A percentile compares a stretch with the other conserved stretches of the same genome.
Conservation (phyloP, 1,140 invertebrate genomes). For the Drosophila hydei region DNA sequence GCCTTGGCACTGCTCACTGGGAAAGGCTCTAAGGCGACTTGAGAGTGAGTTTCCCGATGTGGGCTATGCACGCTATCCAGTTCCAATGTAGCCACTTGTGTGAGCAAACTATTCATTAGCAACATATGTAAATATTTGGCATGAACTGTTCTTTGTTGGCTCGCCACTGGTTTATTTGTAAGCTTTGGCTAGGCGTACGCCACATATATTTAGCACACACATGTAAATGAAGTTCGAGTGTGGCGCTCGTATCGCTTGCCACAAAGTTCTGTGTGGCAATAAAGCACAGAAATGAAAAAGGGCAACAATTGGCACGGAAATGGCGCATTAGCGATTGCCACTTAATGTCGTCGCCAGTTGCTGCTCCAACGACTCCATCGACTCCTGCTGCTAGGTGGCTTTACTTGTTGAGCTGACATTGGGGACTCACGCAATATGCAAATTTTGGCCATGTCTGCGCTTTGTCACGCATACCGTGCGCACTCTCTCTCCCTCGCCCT, state of each 20-base stretch:
- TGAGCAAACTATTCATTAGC: conserved; percentile 40
- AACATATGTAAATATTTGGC: conserved; percentile 13
- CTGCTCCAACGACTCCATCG: background rate
- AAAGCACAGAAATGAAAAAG: conserved; percentile 41
- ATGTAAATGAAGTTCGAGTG: conserved; percentile 37
- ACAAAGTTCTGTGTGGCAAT: conserved; percentile 49
- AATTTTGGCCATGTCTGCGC: conserved; percentile 61
- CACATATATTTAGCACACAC: conserved; percentile 2
- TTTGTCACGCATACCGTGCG: conserved; percentile 37
- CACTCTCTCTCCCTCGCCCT: background rate
- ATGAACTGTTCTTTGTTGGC: background rate
- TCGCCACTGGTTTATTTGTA: background rate
- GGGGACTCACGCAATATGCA: conserved; percentile 72
- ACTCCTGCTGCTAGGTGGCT: background rate
- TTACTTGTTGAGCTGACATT: conserved; percentile 66
- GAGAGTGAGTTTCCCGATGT: background rate
- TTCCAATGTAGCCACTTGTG: background rate
- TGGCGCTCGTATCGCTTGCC: conserved; percentile 11
- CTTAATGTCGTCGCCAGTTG: conserved; percentile 55
- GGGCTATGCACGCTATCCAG: background rate
- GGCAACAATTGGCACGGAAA: conserved; percentile 72
- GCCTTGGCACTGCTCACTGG: too few relatives aligned
- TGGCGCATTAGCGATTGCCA: conserved; percentile 76
- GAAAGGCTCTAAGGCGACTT: background rate
- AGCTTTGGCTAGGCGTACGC: background rate